Percentiles rank a stretch among this genome's conserved stretches.
Evolutionary conservation across 2,888 invertebrate species (phyloP).

Genomic region (Rhagophthalmus giganteus): DNA sequence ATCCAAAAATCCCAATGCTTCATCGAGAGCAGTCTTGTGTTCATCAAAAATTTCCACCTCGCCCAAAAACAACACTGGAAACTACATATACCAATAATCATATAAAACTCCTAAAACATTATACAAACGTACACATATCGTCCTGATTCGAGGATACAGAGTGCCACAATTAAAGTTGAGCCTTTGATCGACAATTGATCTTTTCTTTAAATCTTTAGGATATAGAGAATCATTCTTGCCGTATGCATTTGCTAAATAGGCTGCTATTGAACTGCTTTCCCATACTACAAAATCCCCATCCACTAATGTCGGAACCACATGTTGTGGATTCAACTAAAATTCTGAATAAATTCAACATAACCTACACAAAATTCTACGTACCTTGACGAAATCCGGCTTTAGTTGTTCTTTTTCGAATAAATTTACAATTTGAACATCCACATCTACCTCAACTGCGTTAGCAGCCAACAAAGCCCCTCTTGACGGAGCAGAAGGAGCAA

Average conservation of each 20-base stretch:
- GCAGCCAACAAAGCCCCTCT: constrained; percentile 64
- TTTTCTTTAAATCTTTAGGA: constrained; percentile 61
- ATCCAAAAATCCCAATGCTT: constrained; percentile 64
- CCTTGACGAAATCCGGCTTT: constrained; percentile 58
- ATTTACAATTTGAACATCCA: constrained; percentile 59
- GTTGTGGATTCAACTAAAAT: constrained; percentile 66
- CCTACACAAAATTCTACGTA: constrained; percentile 32
- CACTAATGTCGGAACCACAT: constrained; percentile 68
- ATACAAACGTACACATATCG: constrained; percentile 60
- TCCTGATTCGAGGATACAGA: constrained; percentile 65
- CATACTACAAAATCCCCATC: constrained; percentile 68
- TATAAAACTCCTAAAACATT: neutral
- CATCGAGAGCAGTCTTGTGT: constrained; percentile 60
- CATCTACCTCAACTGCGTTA: constrained; percentile 60
- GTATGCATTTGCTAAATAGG: constrained; percentile 65
- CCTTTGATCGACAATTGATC: constrained; percentile 65
- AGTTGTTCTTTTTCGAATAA: constrained; percentile 64
- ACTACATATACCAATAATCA: too few relatives aligned
- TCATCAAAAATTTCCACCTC: constrained; percentile 61
- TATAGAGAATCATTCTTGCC: constrained; percentile 64
- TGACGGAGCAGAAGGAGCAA: constrained; percentile 64
- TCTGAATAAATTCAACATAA: constrained; percentile 14
- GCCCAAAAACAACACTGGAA: constrained; percentile 63
- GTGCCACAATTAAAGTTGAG: constrained; percentile 66
- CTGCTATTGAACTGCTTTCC: constrained; percentile 69